Evolutionary conservation across 2,888 invertebrate species (phyloP), one percentile per base, ranked within the genome.

Genomic region (Cetonia aurata): DNA sequence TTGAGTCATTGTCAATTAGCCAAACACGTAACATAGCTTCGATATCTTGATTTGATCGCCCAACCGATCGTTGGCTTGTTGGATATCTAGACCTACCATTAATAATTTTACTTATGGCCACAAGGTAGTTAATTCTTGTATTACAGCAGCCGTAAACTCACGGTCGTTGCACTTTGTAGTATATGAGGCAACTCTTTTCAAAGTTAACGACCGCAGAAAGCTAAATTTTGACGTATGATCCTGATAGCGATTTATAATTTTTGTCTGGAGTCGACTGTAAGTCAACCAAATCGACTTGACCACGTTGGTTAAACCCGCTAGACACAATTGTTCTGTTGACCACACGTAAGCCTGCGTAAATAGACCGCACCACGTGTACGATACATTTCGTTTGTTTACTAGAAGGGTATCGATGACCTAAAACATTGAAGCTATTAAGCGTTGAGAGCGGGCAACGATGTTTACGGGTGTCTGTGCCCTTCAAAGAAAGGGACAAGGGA

Each of bases 221-320:
- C 71, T 68, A 55, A 71, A 73, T 73, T 83, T 83, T 41, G 81
- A 81, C 0, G 65, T 62, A 72, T 81, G 76, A 62, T 83, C 82
- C 70, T 82, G 81, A 53, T 55, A 70, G 66, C 55, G 56, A 70
- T 66, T 70, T 70, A 41, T 70, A 70, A 66, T 70, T 55, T 53
- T 46, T 70, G 56, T 74, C 13, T 67, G 66, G 53, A 44, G 70
- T 66, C 55, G 50, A 70, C 57, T 67, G 67, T 70, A 72, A 69
- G 69, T 74, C 69, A 62, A 74, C 46, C 44, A 73, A 67, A 70
- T 72, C 60, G 55, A 66, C 71, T 59, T 74, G 65, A 50, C 71
- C 67, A 62, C 73, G 59, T 41, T 72, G 53, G 10, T 73, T 73
- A 52, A 72, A 67, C 41, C 70, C 67, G 44, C 70, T 57, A 15